Conservation (phyloP, 2,888 invertebrate species). For the Synergus laeviventris region DNA sequence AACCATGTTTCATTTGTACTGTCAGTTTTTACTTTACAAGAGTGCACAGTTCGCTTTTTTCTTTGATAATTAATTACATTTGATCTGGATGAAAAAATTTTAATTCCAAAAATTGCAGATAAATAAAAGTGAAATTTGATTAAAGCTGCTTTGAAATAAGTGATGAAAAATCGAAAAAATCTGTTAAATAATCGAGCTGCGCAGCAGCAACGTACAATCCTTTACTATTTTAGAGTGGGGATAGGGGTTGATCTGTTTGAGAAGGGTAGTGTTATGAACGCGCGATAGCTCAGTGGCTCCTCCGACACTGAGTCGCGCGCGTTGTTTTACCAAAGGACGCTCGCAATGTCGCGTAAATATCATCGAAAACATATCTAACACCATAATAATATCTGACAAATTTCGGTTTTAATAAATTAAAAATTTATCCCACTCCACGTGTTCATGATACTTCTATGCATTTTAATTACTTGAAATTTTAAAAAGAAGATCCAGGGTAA, state of each 20-base stretch:
- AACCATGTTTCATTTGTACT: not conserved
- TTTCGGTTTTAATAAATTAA: not conserved
- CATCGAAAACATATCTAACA: not conserved
- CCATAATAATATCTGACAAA: not conserved
- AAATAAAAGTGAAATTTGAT: not conserved
- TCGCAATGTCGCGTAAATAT: constrained; percentile 15
- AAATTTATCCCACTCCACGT: not conserved
- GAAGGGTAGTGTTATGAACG: constrained; percentile 67
- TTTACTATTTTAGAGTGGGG: constrained; percentile 46
- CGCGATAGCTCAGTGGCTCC: constrained; percentile 72
- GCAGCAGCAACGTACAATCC: constrained; percentile 51
- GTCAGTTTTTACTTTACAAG: not conserved
- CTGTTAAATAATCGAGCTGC: constrained; percentile 45
- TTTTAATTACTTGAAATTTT: not conserved
- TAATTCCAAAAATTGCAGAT: not conserved
- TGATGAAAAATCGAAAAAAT: constrained; percentile 8
- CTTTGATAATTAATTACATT: not conserved
- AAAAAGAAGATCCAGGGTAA: not conserved
- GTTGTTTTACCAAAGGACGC: constrained; percentile 45
- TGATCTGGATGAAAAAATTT: not conserved
- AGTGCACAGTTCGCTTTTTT: not conserved
- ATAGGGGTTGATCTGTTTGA: constrained; percentile 59
- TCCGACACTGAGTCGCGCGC: constrained; percentile 70
- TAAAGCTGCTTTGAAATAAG: not conserved
- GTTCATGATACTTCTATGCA: not conserved